These are phyloP conservation scores for Bicyclus anynana DNA, from an alignment of 1,140 invertebrate species.

Conservation along the genomic window DNA sequence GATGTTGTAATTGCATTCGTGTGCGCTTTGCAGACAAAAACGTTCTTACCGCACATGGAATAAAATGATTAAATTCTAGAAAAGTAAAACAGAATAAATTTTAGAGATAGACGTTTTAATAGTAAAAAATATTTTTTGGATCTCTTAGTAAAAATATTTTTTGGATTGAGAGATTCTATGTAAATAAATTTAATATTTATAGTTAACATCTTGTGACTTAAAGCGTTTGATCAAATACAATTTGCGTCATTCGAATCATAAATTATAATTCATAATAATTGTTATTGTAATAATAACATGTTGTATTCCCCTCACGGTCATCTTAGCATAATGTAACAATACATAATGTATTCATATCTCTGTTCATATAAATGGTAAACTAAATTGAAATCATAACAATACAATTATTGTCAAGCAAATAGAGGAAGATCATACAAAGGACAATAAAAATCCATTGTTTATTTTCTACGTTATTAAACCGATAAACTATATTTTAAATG, in stretches of 20 bases:
- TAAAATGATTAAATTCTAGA: too few species aligned
- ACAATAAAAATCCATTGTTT: background rate
- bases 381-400: constrained; percentile 8
- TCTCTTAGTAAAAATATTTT: too few species aligned
- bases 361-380: constrained; percentile 4
- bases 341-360: constrained; percentile 20
- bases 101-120: too few species aligned
- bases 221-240: background rate
- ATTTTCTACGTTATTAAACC: too few species aligned
- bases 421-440: constrained; percentile 1
- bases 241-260: constrained; percentile 1
- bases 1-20: too few species aligned
- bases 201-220: background rate
- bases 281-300: constrained; percentile 21
- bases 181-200: too few species aligned
- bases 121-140: too few species aligned
- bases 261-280: constrained; percentile 14
- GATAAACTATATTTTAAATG: too few species aligned
- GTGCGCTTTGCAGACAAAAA: too few species aligned
- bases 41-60: too few species aligned
- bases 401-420: constrained; percentile 9
- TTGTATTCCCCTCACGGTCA: constrained; percentile 17
- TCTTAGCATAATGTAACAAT: constrained; percentile 22
- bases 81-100: too few species aligned
- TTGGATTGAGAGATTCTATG: too few species aligned